A percentile compares a stretch with the other conserved stretches of the same genome.
phyloP scores from a whole-genome alignment of 1,140 invertebrate species.

The Andricus grossulariae region DNA sequence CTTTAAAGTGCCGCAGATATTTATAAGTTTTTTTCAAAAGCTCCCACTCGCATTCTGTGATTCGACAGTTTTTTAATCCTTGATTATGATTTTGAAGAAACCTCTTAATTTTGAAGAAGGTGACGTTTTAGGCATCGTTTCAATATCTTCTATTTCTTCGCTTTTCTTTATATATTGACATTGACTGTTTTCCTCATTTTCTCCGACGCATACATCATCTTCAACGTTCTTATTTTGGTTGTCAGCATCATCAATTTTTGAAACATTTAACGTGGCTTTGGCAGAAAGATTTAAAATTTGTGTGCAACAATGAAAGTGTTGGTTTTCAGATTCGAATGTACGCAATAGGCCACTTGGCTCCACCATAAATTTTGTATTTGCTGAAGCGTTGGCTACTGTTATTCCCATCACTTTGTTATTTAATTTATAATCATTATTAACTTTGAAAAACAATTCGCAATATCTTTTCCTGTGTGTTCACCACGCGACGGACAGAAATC shows the following conservation, averaged over 20 bases:
- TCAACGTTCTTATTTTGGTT: too few relatives aligned
- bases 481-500: too few relatives aligned
- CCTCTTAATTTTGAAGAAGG: slow-evolving; percentile 18
- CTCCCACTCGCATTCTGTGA: slow-evolving; percentile 7
- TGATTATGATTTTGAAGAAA: slow-evolving; percentile 7
- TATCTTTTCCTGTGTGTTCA: too few relatives aligned
- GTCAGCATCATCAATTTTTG: not conserved
- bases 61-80: too few relatives aligned
- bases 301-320: not conserved
- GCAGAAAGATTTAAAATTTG: not conserved
- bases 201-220: too few relatives aligned
- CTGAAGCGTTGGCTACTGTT: too few relatives aligned
- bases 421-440: not conserved
- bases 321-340: not conserved
- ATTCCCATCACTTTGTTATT: too few relatives aligned
- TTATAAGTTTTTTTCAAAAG: slow-evolving; percentile 21
- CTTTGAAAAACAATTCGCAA: too few relatives aligned
- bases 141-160: not conserved
- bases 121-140: not conserved
- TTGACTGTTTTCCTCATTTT: not conserved
- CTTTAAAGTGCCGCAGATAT: slow-evolving; percentile 29
- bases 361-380: too few relatives aligned
- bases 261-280: not conserved
- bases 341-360: not conserved
- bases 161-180: not conserved